phyloP scores from a whole-genome alignment of 2,888 invertebrate species.

The Hecatera dysodea region DNA sequence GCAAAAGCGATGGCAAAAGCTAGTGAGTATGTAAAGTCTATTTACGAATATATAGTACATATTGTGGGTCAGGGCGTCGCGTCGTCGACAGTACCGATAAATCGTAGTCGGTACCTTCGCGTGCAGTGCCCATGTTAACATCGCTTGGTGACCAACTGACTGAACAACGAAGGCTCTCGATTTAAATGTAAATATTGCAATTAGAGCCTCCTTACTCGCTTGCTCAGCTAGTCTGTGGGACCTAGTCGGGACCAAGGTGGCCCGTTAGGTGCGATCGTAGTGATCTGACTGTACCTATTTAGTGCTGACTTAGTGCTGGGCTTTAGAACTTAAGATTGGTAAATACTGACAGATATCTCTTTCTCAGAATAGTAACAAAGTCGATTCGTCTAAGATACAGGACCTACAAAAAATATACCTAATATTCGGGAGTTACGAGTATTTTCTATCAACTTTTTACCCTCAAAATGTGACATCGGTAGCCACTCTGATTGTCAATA shows the following conservation, averaged over 20 bases:
- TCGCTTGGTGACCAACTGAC: constrained; percentile 71
- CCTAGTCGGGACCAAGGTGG: constrained; percentile 67
- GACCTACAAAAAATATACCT: background rate
- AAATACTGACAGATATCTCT: no score
- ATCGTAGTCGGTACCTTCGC: constrained; percentile 71
- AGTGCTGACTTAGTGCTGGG: constrained; percentile 36
- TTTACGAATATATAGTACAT: constrained; percentile 32
- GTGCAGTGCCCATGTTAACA: constrained; percentile 77
- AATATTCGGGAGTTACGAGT: background rate
- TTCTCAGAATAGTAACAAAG: background rate
- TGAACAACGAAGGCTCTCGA: constrained; percentile 77
- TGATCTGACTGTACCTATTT: constrained; percentile 49
- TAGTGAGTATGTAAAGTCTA: background rate
- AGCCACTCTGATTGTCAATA: no score
- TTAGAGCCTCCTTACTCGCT: constrained; percentile 74
- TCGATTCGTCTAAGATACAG: background rate
- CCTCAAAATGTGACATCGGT: no score
- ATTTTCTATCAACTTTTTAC: no score
- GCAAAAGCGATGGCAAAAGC: background rate
- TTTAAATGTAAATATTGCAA: constrained; percentile 87
- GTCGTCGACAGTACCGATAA: constrained; percentile 65
- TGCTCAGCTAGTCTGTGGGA: constrained; percentile 67
- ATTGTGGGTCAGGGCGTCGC: constrained; percentile 57
- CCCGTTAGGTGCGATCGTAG: constrained; percentile 70
- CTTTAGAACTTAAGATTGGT: constrained; percentile 7